Evolutionary conservation across 2,797 vertebrate genomes (phyloP), one percentile per base, ranked within the genome.

Genomic region (Tachyglossus aculeatus): DNA sequence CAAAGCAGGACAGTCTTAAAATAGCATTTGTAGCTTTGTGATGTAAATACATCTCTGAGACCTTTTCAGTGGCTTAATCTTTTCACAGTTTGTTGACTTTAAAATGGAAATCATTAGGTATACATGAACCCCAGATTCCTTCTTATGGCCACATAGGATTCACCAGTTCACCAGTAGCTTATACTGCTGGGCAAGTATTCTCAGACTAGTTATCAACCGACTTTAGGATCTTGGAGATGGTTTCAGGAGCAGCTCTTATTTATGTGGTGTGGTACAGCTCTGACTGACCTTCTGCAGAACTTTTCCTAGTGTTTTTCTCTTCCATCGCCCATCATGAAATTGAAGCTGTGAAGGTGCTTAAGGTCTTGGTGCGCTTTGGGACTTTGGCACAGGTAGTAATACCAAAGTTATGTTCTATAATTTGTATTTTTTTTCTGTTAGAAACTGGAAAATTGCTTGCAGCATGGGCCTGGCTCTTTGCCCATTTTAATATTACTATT

Each of bases 201-300:
- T 76, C 31, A 3, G 55, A 61, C 34, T 31, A 9, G n/a, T 71
- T 47, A 36, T 68, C 50, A 48, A 37, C 59, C 69, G 54, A n/a
- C 19, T 29, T 61, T 24, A 4, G 4, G 34, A 27, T 73, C 70
- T 34, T 36, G 71, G 34, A 60, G 34, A 18, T 58, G 59, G 65
- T 40, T 41, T 41, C 3, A 5, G 22, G 62, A 24, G 67, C 24
- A 2, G 74, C 50, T 5, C 65, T 54, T 12, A 34, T 21, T 4
- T 48, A 16, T 5, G 3, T 38, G 32, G 14, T 9, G 2, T 6
- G 18, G 61, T 1, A 2, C 31, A 48, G 34, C 39, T 29, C 22
- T 5, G 3, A 2, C 18, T 27, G 7, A 67, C 43, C 13, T 44
- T 25, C 32, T 24, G 24, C 9, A 39, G 31, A 27, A 43, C 41